These are phyloP conservation scores for Myrmecophaga tridactyla DNA, from an alignment of 2,113 vertebrate genomes.

Conservation along the genomic window DNA sequence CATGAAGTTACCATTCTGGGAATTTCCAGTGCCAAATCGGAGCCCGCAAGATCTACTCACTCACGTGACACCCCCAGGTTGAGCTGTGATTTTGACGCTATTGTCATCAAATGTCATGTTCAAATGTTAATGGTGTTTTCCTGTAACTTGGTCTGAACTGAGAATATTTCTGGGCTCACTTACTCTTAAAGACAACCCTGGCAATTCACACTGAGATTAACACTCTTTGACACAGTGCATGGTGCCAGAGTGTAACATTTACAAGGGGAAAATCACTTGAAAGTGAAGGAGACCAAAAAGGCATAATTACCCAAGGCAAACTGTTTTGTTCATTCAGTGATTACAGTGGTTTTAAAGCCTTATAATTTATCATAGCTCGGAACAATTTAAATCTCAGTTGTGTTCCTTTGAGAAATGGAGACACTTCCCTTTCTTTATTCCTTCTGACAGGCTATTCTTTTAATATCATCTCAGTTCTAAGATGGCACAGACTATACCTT, in stretches of 20 bases:
- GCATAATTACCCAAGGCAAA: slow-evolving; percentile 80
- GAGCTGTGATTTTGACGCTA: slow-evolving; percentile 47
- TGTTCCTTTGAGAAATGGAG: slow-evolving; percentile 72
- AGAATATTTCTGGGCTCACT: slow-evolving; percentile 76
- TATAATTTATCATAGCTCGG: slow-evolving; percentile 72
- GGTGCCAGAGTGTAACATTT: slow-evolving; percentile 66
- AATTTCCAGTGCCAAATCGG: not conserved
- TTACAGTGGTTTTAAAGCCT: slow-evolving; percentile 79
- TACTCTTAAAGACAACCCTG: slow-evolving; percentile 78
- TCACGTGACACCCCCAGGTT: slow-evolving; percentile 18
- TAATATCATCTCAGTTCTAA: slow-evolving; percentile 65
- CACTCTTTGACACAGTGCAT: slow-evolving; percentile 74
- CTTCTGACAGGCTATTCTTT: slow-evolving; percentile 73
- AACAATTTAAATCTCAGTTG: slow-evolving; percentile 77
- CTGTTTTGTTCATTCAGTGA: slow-evolving; percentile 78
- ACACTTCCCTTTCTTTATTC: slow-evolving; percentile 65
- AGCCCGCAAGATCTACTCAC: not conserved
- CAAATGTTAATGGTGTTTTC: slow-evolving; percentile 31
- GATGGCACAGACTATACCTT: slow-evolving; percentile 19
- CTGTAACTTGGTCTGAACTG: slow-evolving; percentile 72
- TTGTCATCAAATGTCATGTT: slow-evolving; percentile 16
- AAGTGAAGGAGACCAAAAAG: slow-evolving; percentile 78
- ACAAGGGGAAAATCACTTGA: slow-evolving; percentile 81
- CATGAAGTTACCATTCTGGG: not conserved
- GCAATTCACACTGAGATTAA: slow-evolving; percentile 77